phyloP scores from a whole-genome alignment of 2,888 invertebrate genomes.

The Tetropium fuscum region DNA sequence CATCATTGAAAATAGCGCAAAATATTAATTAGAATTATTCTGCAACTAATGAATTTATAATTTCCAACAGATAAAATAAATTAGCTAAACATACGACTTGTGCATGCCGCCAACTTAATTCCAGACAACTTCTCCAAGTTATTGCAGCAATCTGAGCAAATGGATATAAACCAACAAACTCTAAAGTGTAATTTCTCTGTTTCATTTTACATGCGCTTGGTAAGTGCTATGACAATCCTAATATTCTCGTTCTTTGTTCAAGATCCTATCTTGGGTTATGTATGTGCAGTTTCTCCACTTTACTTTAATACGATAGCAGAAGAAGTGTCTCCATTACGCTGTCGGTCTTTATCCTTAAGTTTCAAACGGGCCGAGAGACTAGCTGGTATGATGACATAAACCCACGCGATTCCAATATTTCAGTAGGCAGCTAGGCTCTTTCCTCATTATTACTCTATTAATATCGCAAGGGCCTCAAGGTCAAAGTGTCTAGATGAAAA shows the following conservation, averaged over 20 bases:
- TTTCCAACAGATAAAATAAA: slow-evolving; percentile 10
- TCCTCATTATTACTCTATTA: not conserved
- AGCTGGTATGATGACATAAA: no score
- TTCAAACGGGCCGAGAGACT: not conserved
- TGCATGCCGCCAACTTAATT: slow-evolving; percentile 11
- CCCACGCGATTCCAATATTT: no score
- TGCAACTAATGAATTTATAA: slow-evolving; percentile 1
- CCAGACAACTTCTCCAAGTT: not conserved
- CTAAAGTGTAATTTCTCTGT: not conserved
- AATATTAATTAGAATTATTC: slow-evolving; percentile 3
- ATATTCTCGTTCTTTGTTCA: slow-evolving; percentile 21
- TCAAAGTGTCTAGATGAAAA: not conserved
- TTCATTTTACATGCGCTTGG: not conserved
- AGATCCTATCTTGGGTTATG: slow-evolving; percentile 18
- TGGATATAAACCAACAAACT: slow-evolving; percentile 2
- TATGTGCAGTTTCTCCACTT: slow-evolving; percentile 4
- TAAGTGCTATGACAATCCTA: slow-evolving; percentile 16
- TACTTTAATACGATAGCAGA: not conserved
- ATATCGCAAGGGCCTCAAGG: not conserved
- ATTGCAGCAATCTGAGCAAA: slow-evolving; percentile 6
- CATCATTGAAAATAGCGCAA: not conserved
- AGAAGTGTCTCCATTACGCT: not conserved
- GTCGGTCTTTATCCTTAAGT: no score
- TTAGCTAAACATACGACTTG: slow-evolving; percentile 9
- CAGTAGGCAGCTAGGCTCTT: not conserved